A percentile compares a stretch with the other conserved stretches of the same genome.
Conservation (phyloP, 2,888 invertebrate species). For the Aspidiotus destructor region DNA sequence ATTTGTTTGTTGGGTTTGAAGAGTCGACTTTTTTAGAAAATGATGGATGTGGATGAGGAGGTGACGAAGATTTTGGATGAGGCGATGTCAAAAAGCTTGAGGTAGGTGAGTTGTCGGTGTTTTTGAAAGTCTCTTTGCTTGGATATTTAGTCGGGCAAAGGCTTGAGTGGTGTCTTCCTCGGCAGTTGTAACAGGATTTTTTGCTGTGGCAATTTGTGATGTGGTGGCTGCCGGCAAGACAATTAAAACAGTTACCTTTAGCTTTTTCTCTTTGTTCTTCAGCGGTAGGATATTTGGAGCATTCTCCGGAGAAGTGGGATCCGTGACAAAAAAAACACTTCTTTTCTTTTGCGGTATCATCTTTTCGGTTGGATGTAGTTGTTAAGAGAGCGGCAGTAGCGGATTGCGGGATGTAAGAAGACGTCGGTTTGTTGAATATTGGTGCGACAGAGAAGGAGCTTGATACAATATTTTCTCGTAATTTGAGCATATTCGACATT, state of each 20-base stretch:
- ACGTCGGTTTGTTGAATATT: not conserved
- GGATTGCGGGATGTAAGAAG: not conserved
- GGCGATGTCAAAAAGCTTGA: not conserved
- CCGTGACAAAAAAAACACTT: not conserved
- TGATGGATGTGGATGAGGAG: no score
- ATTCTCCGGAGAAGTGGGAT: not conserved
- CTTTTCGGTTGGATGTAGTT: not conserved
- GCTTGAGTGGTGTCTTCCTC: not conserved
- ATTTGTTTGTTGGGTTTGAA: not conserved
- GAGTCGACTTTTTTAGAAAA: no score
- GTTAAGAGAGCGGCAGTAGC: not conserved
- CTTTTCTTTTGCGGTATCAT: not conserved
- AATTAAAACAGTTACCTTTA: not conserved
- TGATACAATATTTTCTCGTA: not conserved
- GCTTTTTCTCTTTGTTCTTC: not conserved
- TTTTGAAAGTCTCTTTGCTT: not conserved
- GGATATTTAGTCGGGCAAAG: not conserved
- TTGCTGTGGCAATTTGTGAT: not conserved
- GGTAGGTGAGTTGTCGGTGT: not conserved
- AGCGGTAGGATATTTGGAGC: not conserved
- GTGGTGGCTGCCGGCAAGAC: not conserved
- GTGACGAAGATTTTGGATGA: no score
- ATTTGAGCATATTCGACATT: not conserved
- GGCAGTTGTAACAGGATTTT: not conserved
- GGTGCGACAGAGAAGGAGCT: constrained; percentile 1